Conservation (phyloP, 1,140 invertebrate genomes). For the Maniola jurtina region DNA sequence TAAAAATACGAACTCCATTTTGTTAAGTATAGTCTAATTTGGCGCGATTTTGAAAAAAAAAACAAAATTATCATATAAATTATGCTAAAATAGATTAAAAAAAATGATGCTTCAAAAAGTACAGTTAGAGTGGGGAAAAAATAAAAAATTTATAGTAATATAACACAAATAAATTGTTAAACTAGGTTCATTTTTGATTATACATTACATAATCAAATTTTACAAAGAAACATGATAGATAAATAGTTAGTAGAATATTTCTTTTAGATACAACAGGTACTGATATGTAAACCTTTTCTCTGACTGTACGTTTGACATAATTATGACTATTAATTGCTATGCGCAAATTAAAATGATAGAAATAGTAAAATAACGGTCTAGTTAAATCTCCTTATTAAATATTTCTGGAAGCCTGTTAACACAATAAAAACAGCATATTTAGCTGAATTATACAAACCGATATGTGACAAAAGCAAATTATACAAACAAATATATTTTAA, state of each 20-base stretch:
- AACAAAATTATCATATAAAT: not conserved
- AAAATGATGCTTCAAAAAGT: not conserved
- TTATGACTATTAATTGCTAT: not conserved
- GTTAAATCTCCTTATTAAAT: not conserved
- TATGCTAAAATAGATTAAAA: not conserved
- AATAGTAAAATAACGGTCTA: not conserved
- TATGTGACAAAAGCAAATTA: no score
- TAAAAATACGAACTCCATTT: slow-evolving; percentile 9
- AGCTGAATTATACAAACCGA: no score
- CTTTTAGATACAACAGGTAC: not conserved
- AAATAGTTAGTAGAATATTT: no score
- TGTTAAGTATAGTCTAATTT: not conserved
- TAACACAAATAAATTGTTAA: not conserved
- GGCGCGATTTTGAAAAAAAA: not conserved
- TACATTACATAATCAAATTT: not conserved
- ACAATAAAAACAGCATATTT: no score
- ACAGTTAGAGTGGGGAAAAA: not conserved
- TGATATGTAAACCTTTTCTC: not conserved
- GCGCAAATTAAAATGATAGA: not conserved
- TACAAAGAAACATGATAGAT: not conserved
- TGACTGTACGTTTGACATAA: not conserved
- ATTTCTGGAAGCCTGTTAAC: not conserved
- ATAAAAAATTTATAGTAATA: not conserved
- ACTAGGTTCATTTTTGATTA: not conserved
- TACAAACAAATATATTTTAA: no score